phyloP scores from a whole-genome alignment of 2,113 vertebrate species.

The Ammodytes dubius region DNA sequence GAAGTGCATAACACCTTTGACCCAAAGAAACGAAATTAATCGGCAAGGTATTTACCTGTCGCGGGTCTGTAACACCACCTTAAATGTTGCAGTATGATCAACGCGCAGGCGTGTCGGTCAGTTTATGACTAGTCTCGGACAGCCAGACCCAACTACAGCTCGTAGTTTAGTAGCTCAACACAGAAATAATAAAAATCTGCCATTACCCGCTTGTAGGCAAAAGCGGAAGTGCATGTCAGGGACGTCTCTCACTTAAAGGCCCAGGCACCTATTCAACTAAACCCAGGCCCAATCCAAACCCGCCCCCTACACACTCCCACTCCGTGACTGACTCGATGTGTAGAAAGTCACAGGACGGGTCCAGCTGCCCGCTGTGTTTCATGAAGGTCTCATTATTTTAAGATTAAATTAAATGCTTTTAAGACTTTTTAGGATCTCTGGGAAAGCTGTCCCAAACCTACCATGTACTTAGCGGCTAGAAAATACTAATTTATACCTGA shows the following conservation, averaged over 20 bases:
- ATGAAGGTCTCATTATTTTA: not conserved
- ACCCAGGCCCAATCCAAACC: too few relatives aligned
- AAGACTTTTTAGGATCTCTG: too few relatives aligned
- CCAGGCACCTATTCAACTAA: too few relatives aligned
- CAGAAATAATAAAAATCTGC: not conserved
- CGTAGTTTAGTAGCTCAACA: not conserved
- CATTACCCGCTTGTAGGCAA: not conserved
- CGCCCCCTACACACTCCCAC: too few relatives aligned
- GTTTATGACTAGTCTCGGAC: too few relatives aligned
- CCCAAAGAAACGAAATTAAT: not conserved
- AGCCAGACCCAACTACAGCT: too few relatives aligned
- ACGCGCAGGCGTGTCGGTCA: too few relatives aligned
- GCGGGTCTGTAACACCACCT: not conserved
- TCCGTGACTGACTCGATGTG: too few relatives aligned
- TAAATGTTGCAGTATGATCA: not conserved
- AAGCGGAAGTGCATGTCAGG: not conserved
- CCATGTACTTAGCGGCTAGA: too few relatives aligned
- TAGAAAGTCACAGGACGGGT: not conserved
- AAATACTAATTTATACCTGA: too few relatives aligned
- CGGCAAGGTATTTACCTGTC: constrained; percentile 5
- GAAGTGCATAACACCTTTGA: not conserved
- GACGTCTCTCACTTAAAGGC: too few relatives aligned
- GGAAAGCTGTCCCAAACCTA: too few relatives aligned
- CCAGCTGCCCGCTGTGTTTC: constrained; percentile 10
- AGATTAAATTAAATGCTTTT: not conserved